Evolutionary conservation across 2,797 vertebrate genomes (phyloP).

Genomic region (Halcyon chelicuti): DNA sequence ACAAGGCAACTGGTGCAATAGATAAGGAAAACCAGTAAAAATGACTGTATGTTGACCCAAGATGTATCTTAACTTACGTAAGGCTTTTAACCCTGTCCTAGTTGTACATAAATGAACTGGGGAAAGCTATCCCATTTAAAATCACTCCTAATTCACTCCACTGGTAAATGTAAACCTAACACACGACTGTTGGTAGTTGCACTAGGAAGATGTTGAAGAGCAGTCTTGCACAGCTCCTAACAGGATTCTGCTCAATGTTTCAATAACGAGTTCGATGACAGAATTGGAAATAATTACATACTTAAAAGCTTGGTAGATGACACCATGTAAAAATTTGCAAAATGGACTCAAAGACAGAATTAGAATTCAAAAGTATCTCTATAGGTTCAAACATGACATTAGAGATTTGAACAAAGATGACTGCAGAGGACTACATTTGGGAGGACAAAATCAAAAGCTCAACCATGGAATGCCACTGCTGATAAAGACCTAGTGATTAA

Average conservation of each 20-base stretch:
- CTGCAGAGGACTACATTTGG: fast-evolving
- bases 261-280: background rate
- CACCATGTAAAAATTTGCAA: background rate
- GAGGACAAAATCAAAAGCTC: background rate
- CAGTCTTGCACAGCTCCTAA: background rate
- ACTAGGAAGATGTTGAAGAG: background rate
- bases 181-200: background rate
- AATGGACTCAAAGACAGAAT: background rate
- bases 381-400: background rate
- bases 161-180: background rate
- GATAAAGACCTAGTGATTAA: slow-evolving; percentile 18
- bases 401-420: background rate
- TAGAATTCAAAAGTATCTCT: background rate
- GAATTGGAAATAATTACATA: background rate
- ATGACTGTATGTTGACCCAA: background rate
- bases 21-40: background rate
- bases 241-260: background rate
- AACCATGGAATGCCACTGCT: background rate
- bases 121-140: background rate
- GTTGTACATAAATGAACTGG: background rate
- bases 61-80: background rate
- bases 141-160: background rate
- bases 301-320: background rate
- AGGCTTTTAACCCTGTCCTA: background rate
- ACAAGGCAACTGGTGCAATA: background rate